Evolutionary conservation across 2,888 invertebrate species (phyloP).

Genomic region (Parapristionchus giblindavisi): DNA sequence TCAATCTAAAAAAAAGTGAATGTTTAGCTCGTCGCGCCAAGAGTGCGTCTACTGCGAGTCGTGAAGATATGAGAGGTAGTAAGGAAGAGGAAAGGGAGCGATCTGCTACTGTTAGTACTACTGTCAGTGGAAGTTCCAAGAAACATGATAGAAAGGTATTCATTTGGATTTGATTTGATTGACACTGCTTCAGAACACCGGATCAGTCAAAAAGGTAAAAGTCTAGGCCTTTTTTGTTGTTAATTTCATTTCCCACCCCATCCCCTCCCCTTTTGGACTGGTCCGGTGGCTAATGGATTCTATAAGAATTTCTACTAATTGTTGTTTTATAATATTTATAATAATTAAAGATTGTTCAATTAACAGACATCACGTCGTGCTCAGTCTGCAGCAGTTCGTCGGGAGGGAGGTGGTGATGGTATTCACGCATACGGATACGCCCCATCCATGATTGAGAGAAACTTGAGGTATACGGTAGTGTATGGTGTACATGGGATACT

Average conservation of each 20-base stretch:
- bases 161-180: background rate
- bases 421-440: slow-evolving; percentile 14
- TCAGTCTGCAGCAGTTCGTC: slow-evolving; percentile 9
- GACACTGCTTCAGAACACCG: too few relatives aligned
- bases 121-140: background rate
- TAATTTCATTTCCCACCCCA: background rate
- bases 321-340: too few relatives aligned
- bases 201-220: background rate
- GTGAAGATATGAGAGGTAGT: slow-evolving; percentile 9
- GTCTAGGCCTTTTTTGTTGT: background rate
- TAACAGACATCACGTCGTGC: slow-evolving; percentile 23
- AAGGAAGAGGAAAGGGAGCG: background rate
- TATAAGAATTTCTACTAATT: too few relatives aligned
- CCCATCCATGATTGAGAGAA: slow-evolving; percentile 22
- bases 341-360: too few relatives aligned
- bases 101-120: slow-evolving; percentile 3
- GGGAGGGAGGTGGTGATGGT: slow-evolving; percentile 16
- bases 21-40: slow-evolving; percentile 32
- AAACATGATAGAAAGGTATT: slow-evolving; percentile 19
- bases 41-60: slow-evolving; percentile 1
- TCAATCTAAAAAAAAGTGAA: too few relatives aligned
- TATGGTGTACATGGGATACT: background rate
- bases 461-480: slow-evolving; percentile 1
- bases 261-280: background rate
- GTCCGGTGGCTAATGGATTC: too few relatives aligned